phyloP scores from a whole-genome alignment of 2,113 vertebrate species.

The Collichthys lucidus region DNA sequence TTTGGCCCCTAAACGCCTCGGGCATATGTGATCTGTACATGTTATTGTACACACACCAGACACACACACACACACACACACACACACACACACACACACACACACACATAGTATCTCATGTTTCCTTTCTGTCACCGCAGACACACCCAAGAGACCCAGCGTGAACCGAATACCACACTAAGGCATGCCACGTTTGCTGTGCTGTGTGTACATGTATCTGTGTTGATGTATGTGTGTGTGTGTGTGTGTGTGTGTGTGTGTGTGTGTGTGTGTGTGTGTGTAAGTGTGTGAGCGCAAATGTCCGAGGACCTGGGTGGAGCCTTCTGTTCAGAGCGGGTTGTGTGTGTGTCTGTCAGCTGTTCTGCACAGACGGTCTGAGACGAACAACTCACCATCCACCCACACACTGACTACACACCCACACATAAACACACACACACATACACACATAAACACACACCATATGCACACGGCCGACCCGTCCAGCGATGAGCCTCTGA shows the following conservation, averaged over 20 bases:
- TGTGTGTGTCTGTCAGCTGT: slow-evolving; percentile 78
- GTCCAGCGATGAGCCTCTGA: slow-evolving; percentile 21
- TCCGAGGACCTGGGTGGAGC: slow-evolving; percentile 64
- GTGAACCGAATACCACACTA: slow-evolving; percentile 64
- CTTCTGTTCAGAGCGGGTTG: slow-evolving; percentile 70
- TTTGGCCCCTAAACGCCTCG: slow-evolving; percentile 57
- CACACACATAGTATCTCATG: slow-evolving; percentile 46
- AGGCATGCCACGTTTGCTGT: slow-evolving; percentile 52
- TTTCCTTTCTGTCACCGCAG: slow-evolving; percentile 65
- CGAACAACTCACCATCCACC: slow-evolving; percentile 68
- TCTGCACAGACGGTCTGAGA: slow-evolving; percentile 78
- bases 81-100: slow-evolving; percentile 60
- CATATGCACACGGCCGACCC: slow-evolving; percentile 60
- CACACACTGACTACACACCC: slow-evolving; percentile 44
- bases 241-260: slow-evolving; percentile 7
- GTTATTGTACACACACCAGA: slow-evolving; percentile 3
- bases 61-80: too few species aligned
- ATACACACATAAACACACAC: slow-evolving; percentile 50
- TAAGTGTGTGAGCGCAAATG: slow-evolving; percentile 20
- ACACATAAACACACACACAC: slow-evolving; percentile 42
- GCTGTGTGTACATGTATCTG: slow-evolving; percentile 30
- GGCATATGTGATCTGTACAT: slow-evolving; percentile 44
- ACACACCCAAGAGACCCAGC: slow-evolving; percentile 72
- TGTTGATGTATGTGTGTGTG: slow-evolving; percentile 14
- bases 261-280: slow-evolving; percentile 9